Base-by-base conservation (phyloP, 2,113 vertebrate species). In the Origma solitaria region DNA sequence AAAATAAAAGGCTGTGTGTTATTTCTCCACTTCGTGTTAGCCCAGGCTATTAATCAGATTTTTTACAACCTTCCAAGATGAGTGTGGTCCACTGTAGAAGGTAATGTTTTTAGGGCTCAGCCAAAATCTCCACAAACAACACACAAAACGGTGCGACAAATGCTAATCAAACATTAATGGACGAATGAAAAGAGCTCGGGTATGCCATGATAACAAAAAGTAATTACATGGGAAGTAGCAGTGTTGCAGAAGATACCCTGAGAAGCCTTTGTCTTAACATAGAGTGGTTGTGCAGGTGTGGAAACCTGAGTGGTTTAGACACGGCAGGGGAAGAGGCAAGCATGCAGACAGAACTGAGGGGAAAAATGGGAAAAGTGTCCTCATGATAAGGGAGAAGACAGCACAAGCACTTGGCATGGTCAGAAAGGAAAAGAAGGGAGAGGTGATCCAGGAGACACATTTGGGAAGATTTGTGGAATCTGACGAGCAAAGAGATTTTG, bases 101-200 rank as follows among this genome's bases (percentile, higher is more conserved):
- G 23, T 7, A 31, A 58, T 1, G 1, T 4, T 37, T 75, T 58
- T 11, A 73, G 1, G 9, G 42, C 17, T 83, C 44, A 30, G 16
- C 8, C 42, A 83, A 70, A 88, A 51, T 2, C 1, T 2, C 1
- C 9, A 66, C 20, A 54, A 16, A 37, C 21, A 54, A n/a, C 6
- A 22, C 18, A 76, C 3, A 75, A 78, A 86, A 57, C 0, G 0
- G 45, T 27, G 42, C 0, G 0, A 69, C 14, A 82, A 72, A 73
- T 12, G 7, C 12, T 57, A 77, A 82, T n/a, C 13, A 27, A 76
- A 79, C 20, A 75, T 35, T 28, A 80, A 24, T 1, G 2, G 7
- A 23, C 2, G 30, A 71, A 28, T 69, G 40, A 68, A 61, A 93
- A 86, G 25, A 28, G 14, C 6, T 45, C 44, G 66, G 42, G 14